phyloP scores from a whole-genome alignment of 1,140 invertebrate species.

The Saxidomus purpurata region DNA sequence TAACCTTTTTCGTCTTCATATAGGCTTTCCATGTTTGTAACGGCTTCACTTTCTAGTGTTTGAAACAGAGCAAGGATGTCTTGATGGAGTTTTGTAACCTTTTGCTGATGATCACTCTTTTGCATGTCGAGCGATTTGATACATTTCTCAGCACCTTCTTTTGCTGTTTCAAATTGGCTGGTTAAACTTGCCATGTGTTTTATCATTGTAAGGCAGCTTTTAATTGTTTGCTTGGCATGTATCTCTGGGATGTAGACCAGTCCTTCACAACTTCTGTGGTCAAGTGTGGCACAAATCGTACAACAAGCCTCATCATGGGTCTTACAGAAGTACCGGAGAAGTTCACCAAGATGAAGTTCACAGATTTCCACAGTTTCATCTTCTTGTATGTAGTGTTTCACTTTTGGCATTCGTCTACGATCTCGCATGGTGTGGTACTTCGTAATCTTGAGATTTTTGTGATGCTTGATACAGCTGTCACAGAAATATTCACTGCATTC shows the following conservation, averaged over 20 bases:
- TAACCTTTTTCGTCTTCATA: constrained; percentile 54
- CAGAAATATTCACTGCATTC: constrained; percentile 65
- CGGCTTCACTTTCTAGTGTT: constrained; percentile 16
- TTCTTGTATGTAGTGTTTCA: constrained; percentile 35
- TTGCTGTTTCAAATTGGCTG: constrained; percentile 32
- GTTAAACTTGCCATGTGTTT: constrained; percentile 43
- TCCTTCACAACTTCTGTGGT: constrained; percentile 25
- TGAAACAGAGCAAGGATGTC: constrained; percentile 31
- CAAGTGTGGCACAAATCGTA: constrained; percentile 43
- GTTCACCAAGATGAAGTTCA: constrained; percentile 44
- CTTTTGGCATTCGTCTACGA: constrained; percentile 52
- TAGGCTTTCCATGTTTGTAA: constrained; percentile 16
- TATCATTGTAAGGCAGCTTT: constrained; percentile 22
- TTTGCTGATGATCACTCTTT: constrained; percentile 22
- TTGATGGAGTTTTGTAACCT: constrained; percentile 43
- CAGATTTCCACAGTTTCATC: constrained; percentile 55
- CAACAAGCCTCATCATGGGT: constrained; percentile 56
- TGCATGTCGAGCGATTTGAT: constrained; percentile 34
- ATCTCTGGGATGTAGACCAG: constrained; percentile 58
- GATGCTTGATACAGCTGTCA: constrained; percentile 57
- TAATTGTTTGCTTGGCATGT: constrained; percentile 46
- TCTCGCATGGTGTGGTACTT: constrained; percentile 49
- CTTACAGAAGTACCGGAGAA: constrained; percentile 56
- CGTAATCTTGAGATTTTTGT: constrained; percentile 62
- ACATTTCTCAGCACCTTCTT: constrained; percentile 22